Conservation (phyloP, 2,797 vertebrate species). For the Sebastes trivittatus region DNA sequence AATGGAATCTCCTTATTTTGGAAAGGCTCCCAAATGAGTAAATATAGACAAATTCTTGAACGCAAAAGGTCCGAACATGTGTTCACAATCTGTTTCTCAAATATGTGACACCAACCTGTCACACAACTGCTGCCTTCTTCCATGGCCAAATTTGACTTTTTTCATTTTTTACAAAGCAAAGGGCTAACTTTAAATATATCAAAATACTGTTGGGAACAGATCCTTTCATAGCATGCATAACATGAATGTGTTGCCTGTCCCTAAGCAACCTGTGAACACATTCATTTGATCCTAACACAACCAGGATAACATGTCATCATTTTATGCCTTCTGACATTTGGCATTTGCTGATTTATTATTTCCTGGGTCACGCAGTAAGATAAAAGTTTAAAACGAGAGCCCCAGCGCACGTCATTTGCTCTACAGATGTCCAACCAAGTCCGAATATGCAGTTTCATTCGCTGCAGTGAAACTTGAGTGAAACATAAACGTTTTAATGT, state of each 20-base stretch:
- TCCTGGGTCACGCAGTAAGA: conserved; percentile 34
- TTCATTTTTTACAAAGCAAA: conserved; percentile 19
- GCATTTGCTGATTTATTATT: conserved; percentile 54
- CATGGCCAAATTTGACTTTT: conserved; percentile 6
- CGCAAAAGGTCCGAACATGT: conserved; percentile 51
- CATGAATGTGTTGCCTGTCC: conserved; percentile 3
- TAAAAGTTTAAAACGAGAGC: conserved; percentile 37
- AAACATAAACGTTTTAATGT: conserved; percentile 66
- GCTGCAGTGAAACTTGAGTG: conserved; percentile 54
- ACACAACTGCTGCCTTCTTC: conserved; percentile 26
- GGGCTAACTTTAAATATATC: background rate
- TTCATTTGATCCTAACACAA: conserved; percentile 1
- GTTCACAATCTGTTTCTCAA: conserved; percentile 68
- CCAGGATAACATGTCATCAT: conserved; percentile 22
- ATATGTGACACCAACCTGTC: conserved; percentile 52
- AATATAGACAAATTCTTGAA: conserved; percentile 51
- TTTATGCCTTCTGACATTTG: conserved; percentile 44
- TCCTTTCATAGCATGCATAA: background rate
- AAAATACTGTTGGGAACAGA: background rate
- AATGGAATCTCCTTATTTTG: conserved; percentile 41
- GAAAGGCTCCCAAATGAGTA: conserved; percentile 32
- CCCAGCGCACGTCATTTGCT: conserved; percentile 38
- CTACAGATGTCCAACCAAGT: conserved; percentile 40
- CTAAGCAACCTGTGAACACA: conserved; percentile 31
- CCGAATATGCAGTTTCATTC: conserved; percentile 45